These are phyloP conservation scores for Drosophila melanocephala DNA, from an alignment of 2,888 invertebrate genomes.

Conservation along the genomic window DNA sequence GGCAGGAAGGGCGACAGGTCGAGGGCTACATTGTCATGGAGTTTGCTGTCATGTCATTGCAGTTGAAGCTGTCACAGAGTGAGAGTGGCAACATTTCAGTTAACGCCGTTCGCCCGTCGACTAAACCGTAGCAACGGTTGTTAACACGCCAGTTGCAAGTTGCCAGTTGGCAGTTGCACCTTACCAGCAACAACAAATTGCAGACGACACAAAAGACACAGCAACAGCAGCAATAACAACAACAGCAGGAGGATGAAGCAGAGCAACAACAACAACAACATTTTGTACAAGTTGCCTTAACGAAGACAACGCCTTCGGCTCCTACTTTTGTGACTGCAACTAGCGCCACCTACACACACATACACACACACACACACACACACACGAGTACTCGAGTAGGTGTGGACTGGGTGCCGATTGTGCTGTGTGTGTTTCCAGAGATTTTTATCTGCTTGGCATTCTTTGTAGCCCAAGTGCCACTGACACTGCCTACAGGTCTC, in stretches of 20 bases:
- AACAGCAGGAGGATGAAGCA: not conserved
- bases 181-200: constrained; percentile 70
- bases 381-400: constrained; percentile 30
- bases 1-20: not conserved
- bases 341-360: constrained; percentile 74
- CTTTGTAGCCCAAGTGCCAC: constrained; percentile 46
- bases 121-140: constrained; percentile 76
- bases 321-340: constrained; percentile 44
- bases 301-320: constrained; percentile 69
- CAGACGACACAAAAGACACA: constrained; percentile 68
- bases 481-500: constrained; percentile 34
- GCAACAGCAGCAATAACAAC: constrained; percentile 4
- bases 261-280: constrained; percentile 12
- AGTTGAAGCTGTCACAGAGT: constrained; percentile 52
- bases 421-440: constrained; percentile 41
- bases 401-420: constrained; percentile 39
- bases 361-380: not conserved
- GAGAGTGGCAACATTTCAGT: constrained; percentile 68
- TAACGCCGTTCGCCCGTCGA: constrained; percentile 59
- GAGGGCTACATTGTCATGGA: constrained; percentile 45
- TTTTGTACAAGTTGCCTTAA: constrained; percentile 38
- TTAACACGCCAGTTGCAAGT: constrained; percentile 61
- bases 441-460: constrained; percentile 64
- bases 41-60: constrained; percentile 70
- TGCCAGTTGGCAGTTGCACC: constrained; percentile 45